phyloP scores from a whole-genome alignment of 2,113 vertebrate species.

The Forbesichthys agassizii region DNA sequence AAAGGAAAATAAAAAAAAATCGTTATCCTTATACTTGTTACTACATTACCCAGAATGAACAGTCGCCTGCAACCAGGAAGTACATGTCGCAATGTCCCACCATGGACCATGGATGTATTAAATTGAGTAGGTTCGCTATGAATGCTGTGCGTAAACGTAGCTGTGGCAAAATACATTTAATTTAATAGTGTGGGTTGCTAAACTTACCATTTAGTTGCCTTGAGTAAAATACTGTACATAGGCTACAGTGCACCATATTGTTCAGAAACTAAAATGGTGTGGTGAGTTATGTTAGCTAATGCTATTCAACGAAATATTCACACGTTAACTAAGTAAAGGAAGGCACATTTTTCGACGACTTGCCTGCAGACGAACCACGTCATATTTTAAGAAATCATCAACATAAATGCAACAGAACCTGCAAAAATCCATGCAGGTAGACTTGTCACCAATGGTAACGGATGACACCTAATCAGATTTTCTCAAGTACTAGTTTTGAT shows the following conservation, averaged over 20 bases:
- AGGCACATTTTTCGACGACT: too few relatives aligned
- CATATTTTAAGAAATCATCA: not conserved
- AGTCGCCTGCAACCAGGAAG: conserved; percentile 58
- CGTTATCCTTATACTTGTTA: not conserved
- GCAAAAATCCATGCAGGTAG: not conserved
- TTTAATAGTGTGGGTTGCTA: too few relatives aligned
- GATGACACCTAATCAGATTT: conserved; percentile 56
- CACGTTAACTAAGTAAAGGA: too few relatives aligned
- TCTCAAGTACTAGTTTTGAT: not conserved
- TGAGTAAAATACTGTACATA: too few relatives aligned
- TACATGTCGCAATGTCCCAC: not conserved
- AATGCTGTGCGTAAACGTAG: not conserved
- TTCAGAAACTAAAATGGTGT: too few relatives aligned
- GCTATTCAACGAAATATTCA: too few relatives aligned
- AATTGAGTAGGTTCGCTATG: not conserved
- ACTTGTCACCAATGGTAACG: conserved; percentile 62
- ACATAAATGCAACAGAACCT: not conserved
- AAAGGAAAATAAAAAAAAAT: too few relatives aligned
- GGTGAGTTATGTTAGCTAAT: too few relatives aligned
- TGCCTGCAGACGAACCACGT: rapidly evolving
- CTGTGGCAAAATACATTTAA: not conserved
- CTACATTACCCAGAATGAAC: conserved; percentile 65
- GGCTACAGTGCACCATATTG: too few relatives aligned
- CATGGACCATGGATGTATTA: too few relatives aligned
- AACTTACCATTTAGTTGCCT: too few relatives aligned